phyloP scores from a whole-genome alignment of 2,888 invertebrate species.

The Brachypalpus laphriformis region DNA sequence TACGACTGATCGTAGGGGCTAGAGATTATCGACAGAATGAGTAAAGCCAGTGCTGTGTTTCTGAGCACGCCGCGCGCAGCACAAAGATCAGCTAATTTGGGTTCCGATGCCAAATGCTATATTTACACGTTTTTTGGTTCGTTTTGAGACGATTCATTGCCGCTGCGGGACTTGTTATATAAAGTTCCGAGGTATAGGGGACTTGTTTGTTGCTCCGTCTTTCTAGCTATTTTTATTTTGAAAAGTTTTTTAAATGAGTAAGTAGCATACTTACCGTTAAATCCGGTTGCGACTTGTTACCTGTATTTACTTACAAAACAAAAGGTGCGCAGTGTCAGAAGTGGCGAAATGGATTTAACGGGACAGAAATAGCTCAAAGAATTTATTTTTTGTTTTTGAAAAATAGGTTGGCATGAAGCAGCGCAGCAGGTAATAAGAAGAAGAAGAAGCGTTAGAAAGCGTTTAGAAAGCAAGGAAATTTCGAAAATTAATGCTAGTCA shows the following conservation, averaged over 20 bases:
- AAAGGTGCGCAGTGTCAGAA: conserved; percentile 57
- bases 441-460: conserved; percentile 29
- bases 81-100: conserved; percentile 75
- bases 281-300: conserved; percentile 54
- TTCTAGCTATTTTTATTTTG: conserved; percentile 9
- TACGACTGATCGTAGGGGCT: conserved; percentile 79
- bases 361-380: conserved; percentile 34
- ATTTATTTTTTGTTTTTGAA: conserved; percentile 17
- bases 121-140: conserved; percentile 52
- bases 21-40: conserved; percentile 59
- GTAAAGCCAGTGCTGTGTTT: conserved; percentile 54
- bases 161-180: conserved; percentile 48
- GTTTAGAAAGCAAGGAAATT: conserved; percentile 42
- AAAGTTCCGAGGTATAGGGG: conserved; percentile 26
- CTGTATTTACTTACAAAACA: conserved; percentile 65
- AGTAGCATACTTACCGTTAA: conserved; percentile 63
- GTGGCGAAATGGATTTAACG: conserved; percentile 30
- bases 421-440: conserved; percentile 24
- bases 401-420: conserved; percentile 59
- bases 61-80: conserved; percentile 60
- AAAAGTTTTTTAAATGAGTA: conserved; percentile 37
- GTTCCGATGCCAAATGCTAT: conserved; percentile 75
- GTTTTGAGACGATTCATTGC: conserved; percentile 49
- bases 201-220: conserved; percentile 31
- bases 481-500: conserved; percentile 12